phyloP scores from a whole-genome alignment of 2,113 vertebrate genomes.

The Odontesthes bonariensis region DNA sequence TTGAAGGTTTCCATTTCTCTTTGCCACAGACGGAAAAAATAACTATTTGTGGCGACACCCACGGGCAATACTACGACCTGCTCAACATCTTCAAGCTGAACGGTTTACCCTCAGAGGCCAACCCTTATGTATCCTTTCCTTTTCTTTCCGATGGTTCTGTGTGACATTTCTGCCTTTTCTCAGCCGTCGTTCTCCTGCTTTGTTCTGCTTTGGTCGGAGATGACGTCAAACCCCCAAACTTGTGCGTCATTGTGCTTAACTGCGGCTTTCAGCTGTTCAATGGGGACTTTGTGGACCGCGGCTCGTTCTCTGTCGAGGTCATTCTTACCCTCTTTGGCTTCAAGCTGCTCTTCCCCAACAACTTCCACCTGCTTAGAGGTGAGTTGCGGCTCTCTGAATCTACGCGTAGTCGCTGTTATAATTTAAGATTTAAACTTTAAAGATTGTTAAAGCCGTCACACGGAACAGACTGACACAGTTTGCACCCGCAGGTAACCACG shows the following conservation, averaged over 20 bases:
- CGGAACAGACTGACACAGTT: too few species aligned
- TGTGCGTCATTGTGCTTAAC: slow-evolving; percentile 67
- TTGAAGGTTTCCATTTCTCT: slow-evolving; percentile 63
- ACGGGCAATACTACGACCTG: slow-evolving; percentile 94
- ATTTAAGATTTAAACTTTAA: too few species aligned
- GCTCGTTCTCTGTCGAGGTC: slow-evolving; percentile 94
- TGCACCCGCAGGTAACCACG: slow-evolving; percentile 89
- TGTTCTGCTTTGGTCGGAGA: slow-evolving; percentile 1
- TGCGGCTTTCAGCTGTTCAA: slow-evolving; percentile 89
- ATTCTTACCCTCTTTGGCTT: slow-evolving; percentile 95
- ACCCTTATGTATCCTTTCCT: slow-evolving; percentile 93
- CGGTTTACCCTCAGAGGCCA: slow-evolving; percentile 89
- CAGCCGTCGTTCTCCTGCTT: background rate
- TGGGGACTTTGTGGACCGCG: slow-evolving; percentile 94
- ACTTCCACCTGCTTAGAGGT: slow-evolving; percentile 93
- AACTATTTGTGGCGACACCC: slow-evolving; percentile 95
- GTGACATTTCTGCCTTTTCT: background rate
- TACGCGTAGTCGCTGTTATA: too few species aligned
- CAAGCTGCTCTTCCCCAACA: slow-evolving; percentile 91
- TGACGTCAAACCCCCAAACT: background rate
- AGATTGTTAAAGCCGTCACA: too few species aligned
- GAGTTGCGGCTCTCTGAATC: slow-evolving; percentile 22
- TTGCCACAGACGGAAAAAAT: slow-evolving; percentile 90
- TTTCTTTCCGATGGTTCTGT: background rate
- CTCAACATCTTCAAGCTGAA: slow-evolving; percentile 96